Percentiles rank a stretch among this genome's conserved stretches.
These are phyloP conservation scores for Caenorhabditis sp. DNA, from an alignment of 2,888 invertebrate genomes.

Conservation along the genomic window DNA sequence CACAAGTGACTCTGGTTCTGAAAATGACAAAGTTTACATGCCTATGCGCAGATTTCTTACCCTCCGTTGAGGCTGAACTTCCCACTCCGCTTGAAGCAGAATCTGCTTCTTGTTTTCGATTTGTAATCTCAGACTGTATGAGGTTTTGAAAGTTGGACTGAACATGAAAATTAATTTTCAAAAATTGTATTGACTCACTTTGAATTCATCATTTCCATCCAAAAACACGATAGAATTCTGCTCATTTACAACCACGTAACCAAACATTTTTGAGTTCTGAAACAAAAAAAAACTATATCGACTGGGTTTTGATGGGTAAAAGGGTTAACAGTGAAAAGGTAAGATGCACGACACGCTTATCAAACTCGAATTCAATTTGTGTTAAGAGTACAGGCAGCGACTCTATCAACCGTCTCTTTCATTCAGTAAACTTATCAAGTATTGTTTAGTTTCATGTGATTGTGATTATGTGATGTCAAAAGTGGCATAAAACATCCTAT, in stretches of 20 bases:
- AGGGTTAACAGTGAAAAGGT: conserved; percentile 10
- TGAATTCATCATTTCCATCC: conserved; percentile 57
- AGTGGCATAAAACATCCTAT: conserved; percentile 18
- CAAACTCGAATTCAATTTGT: conserved; percentile 46
- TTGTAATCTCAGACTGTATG: conserved; percentile 48
- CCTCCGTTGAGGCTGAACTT: conserved; percentile 54
- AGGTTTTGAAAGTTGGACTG: conserved; percentile 45
- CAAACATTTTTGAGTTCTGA: conserved; percentile 61
- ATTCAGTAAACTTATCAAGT: conserved; percentile 6
- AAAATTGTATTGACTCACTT: conserved; percentile 25
- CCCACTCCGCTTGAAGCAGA: conserved; percentile 57
- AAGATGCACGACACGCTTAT: conserved; percentile 41
- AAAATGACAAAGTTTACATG: neutral
- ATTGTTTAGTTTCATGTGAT: conserved; percentile 50
- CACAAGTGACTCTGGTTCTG: conserved; percentile 31
- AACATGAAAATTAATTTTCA: conserved; percentile 11
- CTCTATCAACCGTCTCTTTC: conserved; percentile 1
- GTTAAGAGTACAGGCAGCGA: conserved; percentile 54
- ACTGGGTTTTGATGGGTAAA: too few species aligned
- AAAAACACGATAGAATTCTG: conserved; percentile 62
- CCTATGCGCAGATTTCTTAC: conserved; percentile 2
- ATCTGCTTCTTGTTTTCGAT: conserved; percentile 36
- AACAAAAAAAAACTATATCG: too few species aligned
- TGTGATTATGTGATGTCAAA: conserved; percentile 10
- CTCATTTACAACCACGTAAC: conserved; percentile 62